Base-by-base conservation (phyloP, 2,113 vertebrate species). In the human region DNA sequence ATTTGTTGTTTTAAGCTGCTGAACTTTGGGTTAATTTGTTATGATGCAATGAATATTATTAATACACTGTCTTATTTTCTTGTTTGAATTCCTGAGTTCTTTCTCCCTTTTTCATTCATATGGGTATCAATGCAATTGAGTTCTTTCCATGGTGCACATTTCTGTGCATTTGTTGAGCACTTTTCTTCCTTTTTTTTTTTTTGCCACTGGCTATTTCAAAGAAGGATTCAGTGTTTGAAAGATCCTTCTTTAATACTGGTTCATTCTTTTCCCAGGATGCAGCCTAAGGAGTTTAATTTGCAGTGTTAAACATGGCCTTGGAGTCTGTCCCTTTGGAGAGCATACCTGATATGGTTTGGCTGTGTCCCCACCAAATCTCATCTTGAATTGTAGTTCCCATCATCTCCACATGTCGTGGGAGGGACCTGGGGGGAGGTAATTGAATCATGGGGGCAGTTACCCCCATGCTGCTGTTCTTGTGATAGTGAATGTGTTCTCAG, bases 111-210 rank as follows among this genome's bases (percentile, higher is more conserved):
- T 12, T 35, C 40, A n/a, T 90, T 38, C 20, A 3, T 45, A 11
- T 68, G 17, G 25, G 40, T 25, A 3, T 66, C 32, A 3, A 0
- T 5, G 3, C 73, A 30, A 23, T 5, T 1, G 8, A 73, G 32
- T 16, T 27, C 73, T 85, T 66, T 86, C 38, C 38, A 7, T 1
- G 76, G 5, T 18, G 75, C 59, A 18, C 9, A 43, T 73, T 68
- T 79, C 75, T 10, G 2, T 38, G n/a, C 75, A 9, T 76, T 50
- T 66, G 66, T 81, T 50, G 40, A 32, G 30, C 1, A 11, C 6
- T 25, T 5, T 8, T 16, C 57, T 59, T 57, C 43, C 43, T 64
- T 0, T 64, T 64, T 64, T 64, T 57, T 55, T n/a, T 90, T 86
- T 80, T 38, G 79, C 59, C 55, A 18, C 68, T 70, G 55, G 27